Evolutionary conservation across 2,888 invertebrate species (phyloP), one percentile per base, ranked within the genome.

Genomic region (Stegophylla sp.): DNA sequence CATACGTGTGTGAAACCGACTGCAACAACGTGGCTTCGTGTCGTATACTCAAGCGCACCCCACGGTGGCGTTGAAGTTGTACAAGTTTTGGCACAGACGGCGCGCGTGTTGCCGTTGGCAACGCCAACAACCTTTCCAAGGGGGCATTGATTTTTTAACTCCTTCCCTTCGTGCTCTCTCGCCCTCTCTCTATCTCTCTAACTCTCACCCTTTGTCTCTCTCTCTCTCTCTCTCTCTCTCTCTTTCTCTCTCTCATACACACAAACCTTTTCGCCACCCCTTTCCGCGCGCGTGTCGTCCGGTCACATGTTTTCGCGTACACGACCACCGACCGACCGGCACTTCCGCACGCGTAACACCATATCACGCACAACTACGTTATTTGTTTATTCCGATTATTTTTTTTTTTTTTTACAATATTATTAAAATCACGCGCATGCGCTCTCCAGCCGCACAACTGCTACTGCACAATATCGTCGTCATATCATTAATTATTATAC

Each of bases 81-180:
- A 45, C 45, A 15, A 56, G 34, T 66, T 72, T 76, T n/a, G 56
- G 45, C 77, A 77, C 67, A 20, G 67, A 28, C 77, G 15, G 76
- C 77, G 77, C 45, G 43, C 64, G 66, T 59, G 77, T 77, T 69
- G 67, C 67, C 67, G 67, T 56, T 77, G 28, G 67, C 77, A 77
- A 77, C 77, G 59, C 28, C 13, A 23, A 5, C 34, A 20, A 7
- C 13, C 15, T 12, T 3, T 20, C 3, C 41, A 15, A n/a, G 69
- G 61, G 45, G n/a, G 71, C 79, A 79, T 79, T 79, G 79, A 79
- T 79, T 79, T 79, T 79, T 79, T 79, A 59, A 59, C 59, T 43
- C 34, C 45, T n/a, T 56, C 41, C 76, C 51, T 2, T 41, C 51
- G 12, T 45, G n/a, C 64, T 13, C 71, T 26, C 56, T 26, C n/a